Evolutionary conservation across 2,113 vertebrate genomes (phyloP).

Genomic region (Paralichthys olivaceus): DNA sequence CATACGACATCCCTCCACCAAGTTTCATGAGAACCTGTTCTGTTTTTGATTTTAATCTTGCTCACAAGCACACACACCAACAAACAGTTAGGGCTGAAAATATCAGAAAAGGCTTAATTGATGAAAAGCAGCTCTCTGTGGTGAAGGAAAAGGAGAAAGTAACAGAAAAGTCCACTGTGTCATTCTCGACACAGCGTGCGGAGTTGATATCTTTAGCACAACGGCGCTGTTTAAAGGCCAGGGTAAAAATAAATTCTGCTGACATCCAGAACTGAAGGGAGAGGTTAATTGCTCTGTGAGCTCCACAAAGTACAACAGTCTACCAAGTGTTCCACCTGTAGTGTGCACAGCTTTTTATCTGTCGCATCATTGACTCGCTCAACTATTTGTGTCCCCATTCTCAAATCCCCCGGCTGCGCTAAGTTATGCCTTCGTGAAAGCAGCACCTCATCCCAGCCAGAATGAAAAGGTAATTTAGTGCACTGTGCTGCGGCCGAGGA

Average conservation of each 20-base stretch:
- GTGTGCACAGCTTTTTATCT: background rate
- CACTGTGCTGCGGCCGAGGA: conserved; percentile 17
- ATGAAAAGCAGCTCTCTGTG: background rate
- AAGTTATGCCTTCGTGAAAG: conserved; percentile 16
- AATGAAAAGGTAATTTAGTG: conserved; percentile 48
- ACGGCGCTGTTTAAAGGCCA: conserved; percentile 9
- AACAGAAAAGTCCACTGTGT: conserved; percentile 15
- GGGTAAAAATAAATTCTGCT: conserved; percentile 66
- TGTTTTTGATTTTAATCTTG: too few relatives aligned
- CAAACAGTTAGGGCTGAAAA: too few relatives aligned
- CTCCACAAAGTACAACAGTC: conserved; percentile 5
- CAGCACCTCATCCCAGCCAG: conserved; percentile 4
- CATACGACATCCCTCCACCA: too few relatives aligned
- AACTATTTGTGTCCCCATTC: background rate
- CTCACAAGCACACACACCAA: too few relatives aligned
- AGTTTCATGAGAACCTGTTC: too few relatives aligned
- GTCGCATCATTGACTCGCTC: background rate
- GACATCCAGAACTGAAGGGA: conserved; percentile 44
- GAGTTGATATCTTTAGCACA: conserved; percentile 31
- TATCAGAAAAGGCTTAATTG: background rate
- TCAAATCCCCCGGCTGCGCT: background rate
- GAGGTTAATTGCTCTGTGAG: conserved; percentile 40
- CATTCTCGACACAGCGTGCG: conserved; percentile 26
- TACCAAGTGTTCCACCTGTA: conserved; percentile 24
- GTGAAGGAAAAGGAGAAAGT: background rate